phyloP scores from a whole-genome alignment of 2,888 invertebrate genomes.

The Tenthredo distinguenda region DNA sequence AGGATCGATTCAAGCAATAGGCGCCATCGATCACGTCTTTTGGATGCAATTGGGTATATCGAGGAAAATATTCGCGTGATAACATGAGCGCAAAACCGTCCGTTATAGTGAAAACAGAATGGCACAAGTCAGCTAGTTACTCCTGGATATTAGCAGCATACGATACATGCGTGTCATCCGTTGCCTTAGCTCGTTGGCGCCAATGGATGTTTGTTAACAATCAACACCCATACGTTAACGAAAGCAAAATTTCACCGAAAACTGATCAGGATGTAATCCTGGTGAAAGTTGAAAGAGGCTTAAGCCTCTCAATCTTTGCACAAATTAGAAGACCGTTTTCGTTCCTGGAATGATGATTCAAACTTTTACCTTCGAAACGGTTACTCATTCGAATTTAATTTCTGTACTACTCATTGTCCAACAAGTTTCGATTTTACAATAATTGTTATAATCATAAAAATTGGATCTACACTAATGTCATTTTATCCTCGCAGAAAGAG shows the following conservation, averaged over 20 bases:
- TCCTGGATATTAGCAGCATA: neutral
- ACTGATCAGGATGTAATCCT: neutral
- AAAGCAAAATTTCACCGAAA: conserved; percentile 34
- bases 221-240: conserved; percentile 21
- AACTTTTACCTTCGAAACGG: conserved; percentile 3
- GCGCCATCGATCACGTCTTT: neutral
- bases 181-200: neutral
- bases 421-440: neutral
- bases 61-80: neutral
- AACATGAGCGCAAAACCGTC: neutral
- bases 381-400: neutral
- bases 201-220: neutral
- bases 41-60: neutral
- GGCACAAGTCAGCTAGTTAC: neutral
- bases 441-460: neutral
- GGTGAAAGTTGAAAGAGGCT: conserved; percentile 38
- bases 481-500: neutral
- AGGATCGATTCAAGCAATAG: neutral
- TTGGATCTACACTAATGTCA: neutral
- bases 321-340: conserved; percentile 9
- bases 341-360: conserved; percentile 6
- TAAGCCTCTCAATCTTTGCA: conserved; percentile 7
- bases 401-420: neutral
- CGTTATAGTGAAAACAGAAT: no score
- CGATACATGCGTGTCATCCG: neutral